Conservation (phyloP, 2,888 invertebrate species). For the Pocota personata region DNA sequence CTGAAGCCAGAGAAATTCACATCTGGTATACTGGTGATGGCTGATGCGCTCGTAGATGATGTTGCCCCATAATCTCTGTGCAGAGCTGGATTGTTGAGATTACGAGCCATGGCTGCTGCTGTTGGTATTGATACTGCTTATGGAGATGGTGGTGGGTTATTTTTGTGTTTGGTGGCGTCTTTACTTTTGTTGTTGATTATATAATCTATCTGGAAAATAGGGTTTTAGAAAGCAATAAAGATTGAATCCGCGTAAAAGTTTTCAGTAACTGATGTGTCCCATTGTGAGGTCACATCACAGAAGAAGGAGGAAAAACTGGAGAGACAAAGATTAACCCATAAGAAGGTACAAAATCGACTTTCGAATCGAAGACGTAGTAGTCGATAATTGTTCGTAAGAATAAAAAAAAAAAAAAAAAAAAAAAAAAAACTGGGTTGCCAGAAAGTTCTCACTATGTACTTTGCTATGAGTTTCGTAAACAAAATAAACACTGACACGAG, state of each 20-base stretch:
- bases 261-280: too few species aligned
- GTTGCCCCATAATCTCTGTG: slow-evolving; percentile 81
- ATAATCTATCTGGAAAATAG: neutral
- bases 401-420: too few species aligned
- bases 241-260: neutral
- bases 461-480: too few species aligned
- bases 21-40: slow-evolving; percentile 84
- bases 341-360: too few species aligned
- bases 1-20: slow-evolving; percentile 89
- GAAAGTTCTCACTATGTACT: too few species aligned
- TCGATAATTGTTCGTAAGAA: too few species aligned
- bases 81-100: slow-evolving; percentile 78
- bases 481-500: too few species aligned
- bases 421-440: too few species aligned
- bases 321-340: too few species aligned
- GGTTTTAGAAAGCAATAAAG: neutral
- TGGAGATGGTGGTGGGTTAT: slow-evolving; percentile 11
- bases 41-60: slow-evolving; percentile 75
- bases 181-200: neutral
- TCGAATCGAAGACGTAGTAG: too few species aligned
- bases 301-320: too few species aligned
- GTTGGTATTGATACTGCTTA: neutral
- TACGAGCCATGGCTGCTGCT: slow-evolving; percentile 75
- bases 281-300: too few species aligned
- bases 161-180: slow-evolving; percentile 8